Evolutionary conservation across 2,113 vertebrate species (phyloP).

Genomic region (Phrynocephalus versicolor): DNA sequence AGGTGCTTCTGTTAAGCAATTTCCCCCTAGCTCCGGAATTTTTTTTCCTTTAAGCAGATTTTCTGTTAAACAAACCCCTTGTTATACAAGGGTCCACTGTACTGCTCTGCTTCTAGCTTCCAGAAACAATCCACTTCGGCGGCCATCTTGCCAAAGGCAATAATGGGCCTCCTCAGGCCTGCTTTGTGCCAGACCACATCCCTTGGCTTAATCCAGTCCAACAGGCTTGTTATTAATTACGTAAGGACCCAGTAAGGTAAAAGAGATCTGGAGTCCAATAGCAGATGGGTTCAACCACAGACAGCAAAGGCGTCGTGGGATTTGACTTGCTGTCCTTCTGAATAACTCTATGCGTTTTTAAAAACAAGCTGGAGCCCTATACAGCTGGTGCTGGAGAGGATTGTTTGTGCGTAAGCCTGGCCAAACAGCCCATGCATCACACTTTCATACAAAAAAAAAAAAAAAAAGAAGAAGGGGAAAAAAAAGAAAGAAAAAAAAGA

Average conservation of each 20-base stretch:
- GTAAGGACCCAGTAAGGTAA: not conserved
- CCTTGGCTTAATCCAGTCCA: not conserved
- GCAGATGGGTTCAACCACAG: not conserved
- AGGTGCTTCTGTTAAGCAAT: too few relatives aligned
- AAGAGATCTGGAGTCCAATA: not conserved
- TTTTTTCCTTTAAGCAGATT: too few relatives aligned
- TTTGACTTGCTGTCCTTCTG: conserved; percentile 25
- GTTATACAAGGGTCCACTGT: too few relatives aligned
- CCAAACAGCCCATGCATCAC: conserved; percentile 39
- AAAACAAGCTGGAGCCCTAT: conserved; percentile 36
- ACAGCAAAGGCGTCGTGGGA: conserved; percentile 30
- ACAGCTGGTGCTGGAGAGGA: conserved; percentile 28
- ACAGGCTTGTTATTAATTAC: not conserved
- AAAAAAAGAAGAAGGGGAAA: too few relatives aligned
- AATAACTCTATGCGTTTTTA: conserved; percentile 38
- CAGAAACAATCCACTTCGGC: not conserved
- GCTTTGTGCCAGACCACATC: not conserved
- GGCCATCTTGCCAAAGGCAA: not conserved
- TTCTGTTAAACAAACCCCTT: too few relatives aligned
- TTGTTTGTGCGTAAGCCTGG: conserved; percentile 19
- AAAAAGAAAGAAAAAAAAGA: too few relatives aligned
- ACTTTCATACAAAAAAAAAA: conserved; percentile 37
- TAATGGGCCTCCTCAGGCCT: not conserved
- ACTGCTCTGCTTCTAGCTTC: not conserved
- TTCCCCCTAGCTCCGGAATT: too few relatives aligned